Evolutionary conservation across 1,140 invertebrate species (phyloP).

Genomic region (Brachionus rotundiformis): DNA sequence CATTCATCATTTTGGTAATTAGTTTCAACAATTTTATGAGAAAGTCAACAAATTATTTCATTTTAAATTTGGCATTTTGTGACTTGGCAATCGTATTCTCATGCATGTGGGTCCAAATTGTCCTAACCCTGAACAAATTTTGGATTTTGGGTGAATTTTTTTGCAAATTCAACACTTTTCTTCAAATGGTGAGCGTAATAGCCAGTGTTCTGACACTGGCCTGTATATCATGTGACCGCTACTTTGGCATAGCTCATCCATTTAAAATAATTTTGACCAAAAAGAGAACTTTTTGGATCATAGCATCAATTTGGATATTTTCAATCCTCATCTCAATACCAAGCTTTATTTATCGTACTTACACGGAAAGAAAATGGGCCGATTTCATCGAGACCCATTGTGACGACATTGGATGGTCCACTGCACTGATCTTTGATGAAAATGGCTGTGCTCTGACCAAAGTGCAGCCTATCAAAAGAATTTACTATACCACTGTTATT

Average conservation of each 20-base stretch:
- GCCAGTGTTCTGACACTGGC: neutral
- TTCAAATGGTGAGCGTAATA: constrained; percentile 10
- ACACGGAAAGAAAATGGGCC: neutral
- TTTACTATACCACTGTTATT: constrained; percentile 59
- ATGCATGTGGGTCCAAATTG: constrained; percentile 4
- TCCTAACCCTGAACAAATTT: neutral
- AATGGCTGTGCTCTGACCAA: neutral
- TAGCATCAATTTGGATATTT: constrained; percentile 2
- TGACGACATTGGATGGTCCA: neutral
- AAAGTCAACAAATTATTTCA: constrained; percentile 41
- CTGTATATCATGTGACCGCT: constrained; percentile 8
- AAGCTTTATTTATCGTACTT: constrained; percentile 29
- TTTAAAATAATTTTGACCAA: neutral
- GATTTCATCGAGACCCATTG: neutral
- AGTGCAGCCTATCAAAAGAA: constrained; percentile 54
- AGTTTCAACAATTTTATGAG: constrained; percentile 3
- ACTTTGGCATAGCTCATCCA: neutral
- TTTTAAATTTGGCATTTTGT: constrained; percentile 17
- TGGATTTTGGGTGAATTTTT: constrained; percentile 43
- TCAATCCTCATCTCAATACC: neutral
- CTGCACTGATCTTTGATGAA: neutral
- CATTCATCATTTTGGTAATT: neutral
- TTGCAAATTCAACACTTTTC: constrained; percentile 40
- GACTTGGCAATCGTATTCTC: constrained; percentile 9
- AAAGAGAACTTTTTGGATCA: neutral